Evolutionary conservation across 2,888 invertebrate genomes (phyloP).

Genomic region (Cartodere bifasciata): DNA sequence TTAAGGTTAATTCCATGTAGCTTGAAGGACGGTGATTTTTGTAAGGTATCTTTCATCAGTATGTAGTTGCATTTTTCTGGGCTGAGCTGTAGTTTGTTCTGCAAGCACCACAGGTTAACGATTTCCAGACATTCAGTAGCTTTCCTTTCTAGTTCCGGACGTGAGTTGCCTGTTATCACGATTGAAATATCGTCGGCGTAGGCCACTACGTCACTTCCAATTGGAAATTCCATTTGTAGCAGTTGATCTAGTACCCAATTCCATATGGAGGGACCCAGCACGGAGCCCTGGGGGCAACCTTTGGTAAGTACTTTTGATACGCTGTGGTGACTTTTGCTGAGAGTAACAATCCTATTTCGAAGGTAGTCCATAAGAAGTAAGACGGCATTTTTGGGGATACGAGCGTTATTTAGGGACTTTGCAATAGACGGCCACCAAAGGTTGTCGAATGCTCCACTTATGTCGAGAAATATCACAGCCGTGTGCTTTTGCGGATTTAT

Average conservation of each 20-base stretch:
- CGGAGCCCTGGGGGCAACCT: slow-evolving; percentile 3
- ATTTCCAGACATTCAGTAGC: no score
- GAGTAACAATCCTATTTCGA: not conserved
- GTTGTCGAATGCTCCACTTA: not conserved
- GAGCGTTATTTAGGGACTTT: no score
- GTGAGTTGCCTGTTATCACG: not conserved
- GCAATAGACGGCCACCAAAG: not conserved
- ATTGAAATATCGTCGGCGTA: slow-evolving; percentile 1
- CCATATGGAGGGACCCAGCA: slow-evolving; percentile 1
- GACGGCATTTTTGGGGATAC: no score
- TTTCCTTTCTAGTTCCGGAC: not conserved
- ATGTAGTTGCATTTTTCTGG: no score
- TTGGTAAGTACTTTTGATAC: not conserved
- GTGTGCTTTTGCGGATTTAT: not conserved
- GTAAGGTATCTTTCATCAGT: no score
- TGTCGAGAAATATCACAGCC: not conserved
- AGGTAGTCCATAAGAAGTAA: not conserved
- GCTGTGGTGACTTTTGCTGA: not conserved
- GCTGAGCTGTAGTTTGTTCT: no score
- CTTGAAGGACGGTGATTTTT: no score
- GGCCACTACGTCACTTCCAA: not conserved
- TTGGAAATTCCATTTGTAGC: not conserved
- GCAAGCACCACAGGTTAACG: no score
- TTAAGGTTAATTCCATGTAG: no score
- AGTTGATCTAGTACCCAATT: not conserved